Evolutionary conservation across 2,888 invertebrate genomes (phyloP).

Genomic region (Trisateles emortualis): DNA sequence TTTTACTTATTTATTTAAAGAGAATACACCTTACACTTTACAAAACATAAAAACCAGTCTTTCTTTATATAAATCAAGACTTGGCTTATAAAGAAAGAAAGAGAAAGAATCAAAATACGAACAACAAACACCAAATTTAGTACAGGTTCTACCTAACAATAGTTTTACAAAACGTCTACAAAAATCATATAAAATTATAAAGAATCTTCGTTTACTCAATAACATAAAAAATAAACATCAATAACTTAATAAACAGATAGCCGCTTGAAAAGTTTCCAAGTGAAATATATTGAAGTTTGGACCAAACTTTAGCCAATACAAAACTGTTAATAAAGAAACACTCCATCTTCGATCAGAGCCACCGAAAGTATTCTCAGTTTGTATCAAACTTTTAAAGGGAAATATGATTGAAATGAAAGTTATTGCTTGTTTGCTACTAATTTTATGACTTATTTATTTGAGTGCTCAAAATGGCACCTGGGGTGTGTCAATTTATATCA

Average conservation of each 20-base stretch:
- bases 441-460: slow-evolving; percentile 32
- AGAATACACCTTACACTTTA: no score
- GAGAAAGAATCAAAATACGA: no score
- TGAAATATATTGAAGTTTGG: slow-evolving; percentile 48
- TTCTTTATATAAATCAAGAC: no score
- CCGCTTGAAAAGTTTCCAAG: slow-evolving; percentile 40
- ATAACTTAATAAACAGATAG: slow-evolving; percentile 32
- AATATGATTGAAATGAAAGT: slow-evolving; percentile 44
- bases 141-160: no score
- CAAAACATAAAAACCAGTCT: no score
- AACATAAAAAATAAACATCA: slow-evolving; percentile 39
- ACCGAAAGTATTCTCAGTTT: slow-evolving; percentile 43
- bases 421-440: slow-evolving; percentile 22
- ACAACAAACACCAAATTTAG: no score
- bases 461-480: slow-evolving; percentile 13
- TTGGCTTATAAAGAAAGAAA: no score
- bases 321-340: slow-evolving; percentile 51
- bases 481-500: slow-evolving; percentile 18
- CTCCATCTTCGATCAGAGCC: slow-evolving; percentile 39
- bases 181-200: no score
- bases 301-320: slow-evolving; percentile 47
- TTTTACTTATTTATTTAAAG: no score
- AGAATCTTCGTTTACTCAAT: neutral
- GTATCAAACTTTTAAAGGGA: slow-evolving; percentile 50
- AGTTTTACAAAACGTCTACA: neutral